Percentiles rank a stretch among this genome's conserved stretches.
Evolutionary conservation across 1,140 invertebrate genomes (phyloP).

Genomic region (Nebria ingens): DNA sequence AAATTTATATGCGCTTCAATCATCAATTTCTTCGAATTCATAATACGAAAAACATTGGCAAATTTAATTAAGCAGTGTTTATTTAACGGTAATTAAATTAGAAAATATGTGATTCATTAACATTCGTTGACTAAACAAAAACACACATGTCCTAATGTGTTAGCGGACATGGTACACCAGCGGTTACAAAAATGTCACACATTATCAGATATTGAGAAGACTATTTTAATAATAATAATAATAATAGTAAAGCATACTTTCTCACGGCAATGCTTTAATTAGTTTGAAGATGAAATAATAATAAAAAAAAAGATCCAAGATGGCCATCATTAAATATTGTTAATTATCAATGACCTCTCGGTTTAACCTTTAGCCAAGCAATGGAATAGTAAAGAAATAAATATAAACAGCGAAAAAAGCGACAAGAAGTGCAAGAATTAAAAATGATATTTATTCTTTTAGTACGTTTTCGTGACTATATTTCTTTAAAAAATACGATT

Average conservation of each 20-base stretch:
- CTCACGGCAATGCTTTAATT: too few relatives aligned
- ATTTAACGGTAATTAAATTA: constrained; percentile 6
- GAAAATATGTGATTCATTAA: not conserved
- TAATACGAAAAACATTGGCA: not conserved
- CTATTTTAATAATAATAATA: too few relatives aligned
- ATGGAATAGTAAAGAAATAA: too few relatives aligned
- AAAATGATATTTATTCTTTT: too few relatives aligned
- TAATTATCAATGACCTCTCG: not conserved
- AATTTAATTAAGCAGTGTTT: constrained; percentile 3
- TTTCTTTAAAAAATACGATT: too few relatives aligned
- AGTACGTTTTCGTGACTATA: too few relatives aligned
- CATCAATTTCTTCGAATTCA: not conserved
- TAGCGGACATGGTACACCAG: not conserved
- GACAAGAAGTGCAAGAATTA: too few relatives aligned
- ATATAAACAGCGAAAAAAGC: too few relatives aligned
- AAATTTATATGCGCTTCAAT: not conserved
- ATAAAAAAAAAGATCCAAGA: not conserved
- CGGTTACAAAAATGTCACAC: too few relatives aligned
- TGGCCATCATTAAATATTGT: not conserved
- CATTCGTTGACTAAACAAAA: not conserved
- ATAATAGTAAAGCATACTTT: too few relatives aligned
- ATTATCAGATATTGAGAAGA: too few relatives aligned
- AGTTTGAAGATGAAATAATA: not conserved
- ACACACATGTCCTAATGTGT: not conserved
- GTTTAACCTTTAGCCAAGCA: not conserved